Base-by-base conservation (phyloP, 1,140 invertebrate genomes). In the Eriosoma lanigerum region DNA sequence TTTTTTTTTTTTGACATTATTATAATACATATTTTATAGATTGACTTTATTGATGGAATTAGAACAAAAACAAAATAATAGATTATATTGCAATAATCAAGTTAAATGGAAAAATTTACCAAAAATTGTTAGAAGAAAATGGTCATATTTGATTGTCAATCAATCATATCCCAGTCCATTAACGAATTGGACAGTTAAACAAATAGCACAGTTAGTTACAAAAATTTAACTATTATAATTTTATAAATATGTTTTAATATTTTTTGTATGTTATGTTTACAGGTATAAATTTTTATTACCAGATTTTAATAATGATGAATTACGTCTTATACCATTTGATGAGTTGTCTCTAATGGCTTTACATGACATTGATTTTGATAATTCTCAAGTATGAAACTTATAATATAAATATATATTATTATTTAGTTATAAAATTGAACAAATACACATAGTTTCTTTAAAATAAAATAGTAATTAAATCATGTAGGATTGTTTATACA, bases 271-370 rank as follows among this genome's bases (percentile, higher is more conserved):
- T 29, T 26, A 32, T 75, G 4, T 75, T 58, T 75, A 38, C 3
- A 75, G 72, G 29, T 75, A 75, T 24, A 75, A 21, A 56, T 75
- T 75, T 56, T 38, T 75, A 12, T 32, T 75, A 44, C 52, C 29
- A 32, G 72, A 54, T 58, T 75, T 75, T 15, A 52, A 54, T 24
- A 75, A 75, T 38, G n/a, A 75, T 58, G 72, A 75, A 56, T 15
- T 75, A 75, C 5, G n/a, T 38, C 26, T 52, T 21, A 54, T 75
- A 56, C 50, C 24, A 24, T 75, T 75, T 56, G 52, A 56, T 75
- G 72, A 75, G 21, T n/a, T 38, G 10, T 75, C 72, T 75, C 52
- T 32, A 72, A 32, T n/a, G 29, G 50, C 52, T 6, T 13, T 75
- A 17, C 26, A 75, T 17, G 52, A 75, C 6, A 58, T 56, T 17